Evolutionary conservation across 2,888 invertebrate species (phyloP).

Genomic region (Melipona bicolor): DNA sequence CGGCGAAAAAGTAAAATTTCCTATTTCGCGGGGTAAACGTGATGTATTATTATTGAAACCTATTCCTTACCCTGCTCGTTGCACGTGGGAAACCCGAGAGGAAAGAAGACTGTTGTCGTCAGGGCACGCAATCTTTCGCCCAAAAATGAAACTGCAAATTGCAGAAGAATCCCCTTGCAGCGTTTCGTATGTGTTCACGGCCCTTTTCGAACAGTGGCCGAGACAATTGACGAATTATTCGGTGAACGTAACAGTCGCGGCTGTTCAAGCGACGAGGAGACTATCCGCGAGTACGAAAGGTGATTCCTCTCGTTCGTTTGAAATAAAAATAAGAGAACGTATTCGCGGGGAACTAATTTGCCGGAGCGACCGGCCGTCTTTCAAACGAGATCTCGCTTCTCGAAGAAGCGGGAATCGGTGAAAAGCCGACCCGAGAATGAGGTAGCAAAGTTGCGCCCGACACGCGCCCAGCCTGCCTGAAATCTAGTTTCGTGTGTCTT

Average conservation of each 20-base stretch:
- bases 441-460: background rate
- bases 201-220: background rate
- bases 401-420: background rate
- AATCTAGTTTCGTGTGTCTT: slow-evolving; percentile 10
- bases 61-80: slow-evolving; percentile 22
- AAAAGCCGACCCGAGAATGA: background rate
- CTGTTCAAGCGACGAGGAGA: background rate
- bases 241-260: background rate
- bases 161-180: background rate
- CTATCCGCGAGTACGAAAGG: background rate
- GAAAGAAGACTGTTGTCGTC: background rate
- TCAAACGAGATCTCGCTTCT: background rate
- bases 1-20: slow-evolving; percentile 59
- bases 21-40: slow-evolving; percentile 60
- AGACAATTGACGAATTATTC: background rate
- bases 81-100: slow-evolving; percentile 7
- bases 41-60: slow-evolving; percentile 73
- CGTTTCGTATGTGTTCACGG: background rate
- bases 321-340: background rate
- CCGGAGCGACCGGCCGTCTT: too few relatives aligned
- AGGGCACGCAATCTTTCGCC: background rate
- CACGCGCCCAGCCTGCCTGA: background rate
- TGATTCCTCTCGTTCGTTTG: background rate
- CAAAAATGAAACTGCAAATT: background rate
- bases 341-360: background rate